Conservation (phyloP, 2,797 vertebrate genomes). For the Simalia tracyae region DNA sequence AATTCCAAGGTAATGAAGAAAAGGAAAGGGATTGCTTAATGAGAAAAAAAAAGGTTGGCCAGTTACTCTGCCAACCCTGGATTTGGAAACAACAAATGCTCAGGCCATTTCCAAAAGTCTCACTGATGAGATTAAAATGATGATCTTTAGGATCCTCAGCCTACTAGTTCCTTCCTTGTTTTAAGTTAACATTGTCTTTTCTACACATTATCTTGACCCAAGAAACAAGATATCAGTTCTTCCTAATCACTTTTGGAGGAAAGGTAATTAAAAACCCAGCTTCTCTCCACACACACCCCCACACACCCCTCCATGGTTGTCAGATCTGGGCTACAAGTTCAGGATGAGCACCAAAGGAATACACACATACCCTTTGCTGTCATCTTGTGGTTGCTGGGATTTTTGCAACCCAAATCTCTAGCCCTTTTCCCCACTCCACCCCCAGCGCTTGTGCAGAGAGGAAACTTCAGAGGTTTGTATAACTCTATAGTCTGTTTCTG, state of each 20-base stretch:
- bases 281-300: background rate
- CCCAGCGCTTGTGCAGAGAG: background rate
- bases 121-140: conserved; percentile 6
- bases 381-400: background rate
- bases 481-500: background rate
- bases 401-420: background rate
- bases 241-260: background rate
- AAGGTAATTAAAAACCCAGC: background rate
- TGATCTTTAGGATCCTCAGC: conserved; percentile 6
- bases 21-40: conserved; percentile 13
- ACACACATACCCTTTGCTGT: background rate
- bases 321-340: background rate
- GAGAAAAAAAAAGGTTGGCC: background rate
- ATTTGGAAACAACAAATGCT: conserved; percentile 29
- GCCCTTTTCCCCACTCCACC: background rate
- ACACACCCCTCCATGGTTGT: background rate
- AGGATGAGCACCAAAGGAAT: background rate
- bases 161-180: background rate
- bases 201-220: background rate
- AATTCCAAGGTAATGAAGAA: background rate
- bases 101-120: background rate
- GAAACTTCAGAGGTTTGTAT: background rate
- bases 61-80: background rate
- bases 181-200: background rate
- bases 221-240: background rate